Conservation (phyloP, 2,113 vertebrate genomes). For the Climacteris rufus region DNA sequence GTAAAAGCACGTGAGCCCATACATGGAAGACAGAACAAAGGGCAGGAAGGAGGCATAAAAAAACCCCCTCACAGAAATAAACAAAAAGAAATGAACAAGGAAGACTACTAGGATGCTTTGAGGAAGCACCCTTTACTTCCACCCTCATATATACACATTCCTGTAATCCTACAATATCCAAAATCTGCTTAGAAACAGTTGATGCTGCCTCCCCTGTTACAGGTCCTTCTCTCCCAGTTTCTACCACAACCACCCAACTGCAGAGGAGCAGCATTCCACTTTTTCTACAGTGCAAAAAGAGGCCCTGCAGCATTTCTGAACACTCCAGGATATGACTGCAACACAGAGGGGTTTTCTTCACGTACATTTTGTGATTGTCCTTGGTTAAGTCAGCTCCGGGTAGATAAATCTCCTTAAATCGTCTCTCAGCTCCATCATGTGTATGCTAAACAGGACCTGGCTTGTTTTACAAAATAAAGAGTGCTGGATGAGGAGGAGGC, state of each 20-base stretch:
- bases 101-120: neutral
- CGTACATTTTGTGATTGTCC: neutral
- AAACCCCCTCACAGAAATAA: neutral
- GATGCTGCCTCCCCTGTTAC: neutral
- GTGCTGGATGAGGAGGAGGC: neutral
- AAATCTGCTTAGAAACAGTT: neutral
- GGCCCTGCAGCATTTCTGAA: neutral
- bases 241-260: neutral
- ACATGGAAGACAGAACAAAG: neutral
- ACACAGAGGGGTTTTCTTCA: neutral
- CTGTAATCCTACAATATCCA: neutral
- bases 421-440: neutral
- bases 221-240: accelerated
- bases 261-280: accelerated
- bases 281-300: neutral
- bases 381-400: neutral
- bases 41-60: neutral
- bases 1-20: neutral
- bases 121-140: neutral
- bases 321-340: neutral
- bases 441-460: constrained; percentile 2
- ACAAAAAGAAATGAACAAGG: neutral
- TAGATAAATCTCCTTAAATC: neutral
- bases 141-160: neutral
- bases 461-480: constrained; percentile 34